A percentile compares a stretch with the other conserved stretches of the same genome.
phyloP scores from a whole-genome alignment of 1,140 invertebrate species.

The Drusus annulatus region DNA sequence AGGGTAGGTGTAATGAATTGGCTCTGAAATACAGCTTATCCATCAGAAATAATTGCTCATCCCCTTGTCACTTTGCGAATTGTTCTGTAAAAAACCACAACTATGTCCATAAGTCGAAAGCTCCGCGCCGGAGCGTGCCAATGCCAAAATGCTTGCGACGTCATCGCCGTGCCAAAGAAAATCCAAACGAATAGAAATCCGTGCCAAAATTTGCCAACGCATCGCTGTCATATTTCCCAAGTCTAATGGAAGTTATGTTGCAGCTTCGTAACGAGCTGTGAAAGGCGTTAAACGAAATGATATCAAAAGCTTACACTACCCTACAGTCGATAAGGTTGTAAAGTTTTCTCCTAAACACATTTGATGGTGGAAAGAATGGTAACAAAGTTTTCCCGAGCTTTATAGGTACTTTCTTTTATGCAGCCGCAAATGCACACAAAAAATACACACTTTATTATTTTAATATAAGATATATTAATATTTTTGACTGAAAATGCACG shows the following conservation, averaged over 20 bases:
- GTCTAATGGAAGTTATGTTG: slow-evolving; percentile 39
- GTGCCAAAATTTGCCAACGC: slow-evolving; percentile 54
- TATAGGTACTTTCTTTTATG: no score
- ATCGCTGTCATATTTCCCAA: slow-evolving; percentile 49
- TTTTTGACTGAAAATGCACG: no score
- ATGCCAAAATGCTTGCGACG: slow-evolving; percentile 2
- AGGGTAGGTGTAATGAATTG: no score
- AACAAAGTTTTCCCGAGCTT: no score
- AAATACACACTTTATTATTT: no score
- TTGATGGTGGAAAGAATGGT: no score
- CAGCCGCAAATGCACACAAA: no score
- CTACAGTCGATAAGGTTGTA: not conserved
- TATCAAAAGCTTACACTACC: not conserved
- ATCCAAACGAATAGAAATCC: slow-evolving; percentile 49
- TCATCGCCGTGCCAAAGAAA: slow-evolving; percentile 46
- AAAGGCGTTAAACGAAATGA: slow-evolving; percentile 15
- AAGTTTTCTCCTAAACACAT: not conserved
- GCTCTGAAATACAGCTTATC: no score
- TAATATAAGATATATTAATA: no score
- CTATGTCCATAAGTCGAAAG: not conserved
- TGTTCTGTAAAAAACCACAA: not conserved
- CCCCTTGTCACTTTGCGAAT: no score
- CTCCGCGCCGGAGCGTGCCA: not conserved
- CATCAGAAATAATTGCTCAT: no score
- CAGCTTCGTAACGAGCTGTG: slow-evolving; percentile 21